Base-by-base conservation (phyloP, 2,888 invertebrate species). In the Neoaliturus tenellus region DNA sequence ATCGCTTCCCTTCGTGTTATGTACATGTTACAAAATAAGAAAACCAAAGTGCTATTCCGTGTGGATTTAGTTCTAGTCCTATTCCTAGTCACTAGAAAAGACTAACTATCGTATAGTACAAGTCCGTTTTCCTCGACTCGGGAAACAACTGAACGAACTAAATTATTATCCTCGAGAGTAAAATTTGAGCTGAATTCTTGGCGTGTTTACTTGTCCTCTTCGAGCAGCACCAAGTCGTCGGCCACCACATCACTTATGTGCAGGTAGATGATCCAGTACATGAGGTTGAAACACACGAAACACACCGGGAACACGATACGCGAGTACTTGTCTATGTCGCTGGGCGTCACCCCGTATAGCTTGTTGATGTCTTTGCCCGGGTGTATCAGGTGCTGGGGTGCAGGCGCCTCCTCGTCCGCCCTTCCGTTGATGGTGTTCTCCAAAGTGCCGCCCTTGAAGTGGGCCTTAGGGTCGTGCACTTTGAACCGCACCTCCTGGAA, bases 251-350 rank as follows among this genome's bases (percentile, higher is more conserved):
- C 98, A 90, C 97, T 97, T 91, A 98, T 98, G 93, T 98, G 98
- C 89, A 98, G 93, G 91, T 98, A 98, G 90, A 98, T 98, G 91
- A 98, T 98, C 98, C 98, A 98, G 93, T 98, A 98, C 98, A 98
- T 98, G 89, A 98, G 94, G 92, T 99, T 99, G 94, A 99, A 99
- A 92, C 98, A 97, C 87, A 99, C 96, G 93, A 99, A 99, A 93
- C 98, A 97, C 89, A 98, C 97, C 82, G 99, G 99, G 91, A 99
- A 99, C 89, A 98, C 96, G 91, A 99, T 98, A 90, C 99, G 95
- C 86, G 99, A 98, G 91, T 99, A 99, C 93, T 99, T 99, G 94
- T 99, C 99, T 92, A 99, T 99, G 92, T 98, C 98, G 91, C 98
- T 98, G 85, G 98, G 98, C 89, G 98, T 98, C 91, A 98, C 96